Evolutionary conservation across 1,140 invertebrate species (phyloP).

Genomic region (Riptortus pedestris): DNA sequence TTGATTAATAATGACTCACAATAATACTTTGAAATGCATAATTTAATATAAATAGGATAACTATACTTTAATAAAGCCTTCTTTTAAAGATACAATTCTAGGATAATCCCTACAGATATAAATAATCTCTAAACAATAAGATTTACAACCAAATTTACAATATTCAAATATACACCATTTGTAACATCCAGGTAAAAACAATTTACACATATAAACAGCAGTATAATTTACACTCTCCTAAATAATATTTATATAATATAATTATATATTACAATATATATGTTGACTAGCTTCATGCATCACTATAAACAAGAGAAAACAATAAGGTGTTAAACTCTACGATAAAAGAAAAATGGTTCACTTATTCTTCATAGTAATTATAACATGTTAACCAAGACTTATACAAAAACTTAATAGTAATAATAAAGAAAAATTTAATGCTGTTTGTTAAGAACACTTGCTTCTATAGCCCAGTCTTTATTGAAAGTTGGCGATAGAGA

Average conservation of each 20-base stretch:
- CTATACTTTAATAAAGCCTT: neutral
- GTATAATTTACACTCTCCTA: neutral
- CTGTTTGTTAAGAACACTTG: neutral
- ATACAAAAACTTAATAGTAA: neutral
- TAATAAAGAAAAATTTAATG: neutral
- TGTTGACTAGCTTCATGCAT: conserved; percentile 25
- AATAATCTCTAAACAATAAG: conserved; percentile 10
- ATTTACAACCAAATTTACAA: conserved; percentile 12
- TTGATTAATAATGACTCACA: conserved; percentile 3
- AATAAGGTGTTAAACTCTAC: neutral
- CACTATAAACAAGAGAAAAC: conserved; percentile 14
- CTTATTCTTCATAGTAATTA: no score
- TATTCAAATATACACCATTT: neutral
- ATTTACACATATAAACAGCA: conserved; percentile 13
- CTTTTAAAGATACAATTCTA: neutral
- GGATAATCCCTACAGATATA: neutral
- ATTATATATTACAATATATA: conserved; percentile 10
- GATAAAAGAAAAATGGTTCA: no score
- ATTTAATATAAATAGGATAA: conserved; percentile 9
- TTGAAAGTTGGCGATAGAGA: neutral
- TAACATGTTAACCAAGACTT: neutral
- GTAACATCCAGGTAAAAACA: conserved; percentile 2
- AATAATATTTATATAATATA: conserved; percentile 6
- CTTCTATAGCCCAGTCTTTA: neutral
- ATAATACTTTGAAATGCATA: conserved; percentile 10